A percentile compares a stretch with the other conserved stretches of the same genome.
phyloP scores from a whole-genome alignment of 2,797 vertebrate genomes.

The Carcharodon carcharias region DNA sequence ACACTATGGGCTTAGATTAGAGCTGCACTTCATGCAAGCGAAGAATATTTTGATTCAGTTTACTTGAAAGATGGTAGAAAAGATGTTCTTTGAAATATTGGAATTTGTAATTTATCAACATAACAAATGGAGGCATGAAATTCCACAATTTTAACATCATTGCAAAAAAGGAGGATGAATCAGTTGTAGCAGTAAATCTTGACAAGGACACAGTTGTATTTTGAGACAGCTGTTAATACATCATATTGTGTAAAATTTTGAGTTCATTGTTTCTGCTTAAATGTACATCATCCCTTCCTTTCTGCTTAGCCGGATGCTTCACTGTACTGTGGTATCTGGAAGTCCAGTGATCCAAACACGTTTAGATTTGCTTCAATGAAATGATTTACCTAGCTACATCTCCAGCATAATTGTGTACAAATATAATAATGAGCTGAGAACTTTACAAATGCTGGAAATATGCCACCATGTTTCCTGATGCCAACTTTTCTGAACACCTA shows the following conservation, averaged over 20 bases:
- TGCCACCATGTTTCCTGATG: not conserved
- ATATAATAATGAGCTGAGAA: not conserved
- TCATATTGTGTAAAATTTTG: not conserved
- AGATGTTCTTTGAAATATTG: not conserved
- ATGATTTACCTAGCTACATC: not conserved
- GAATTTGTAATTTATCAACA: not conserved
- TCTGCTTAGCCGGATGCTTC: not conserved
- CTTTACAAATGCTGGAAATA: not conserved
- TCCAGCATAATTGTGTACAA: not conserved
- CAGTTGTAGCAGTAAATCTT: slow-evolving; percentile 17
- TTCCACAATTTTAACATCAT: not conserved
- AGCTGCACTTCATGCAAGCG: not conserved
- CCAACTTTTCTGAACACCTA: not conserved
- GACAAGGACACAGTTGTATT: not conserved
- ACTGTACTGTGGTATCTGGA: not conserved
- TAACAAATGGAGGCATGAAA: not conserved
- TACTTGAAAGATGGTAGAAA: slow-evolving; percentile 22
- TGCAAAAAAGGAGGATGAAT: not conserved
- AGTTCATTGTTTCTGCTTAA: not conserved
- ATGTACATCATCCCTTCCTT: not conserved
- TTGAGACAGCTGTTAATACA: not conserved
- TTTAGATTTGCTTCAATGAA: not conserved
- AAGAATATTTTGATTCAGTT: not conserved
- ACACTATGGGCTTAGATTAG: not conserved
- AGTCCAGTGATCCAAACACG: not conserved